Base-by-base conservation (phyloP, 2,113 vertebrate species). In the Phylloscopus trochiloides region DNA sequence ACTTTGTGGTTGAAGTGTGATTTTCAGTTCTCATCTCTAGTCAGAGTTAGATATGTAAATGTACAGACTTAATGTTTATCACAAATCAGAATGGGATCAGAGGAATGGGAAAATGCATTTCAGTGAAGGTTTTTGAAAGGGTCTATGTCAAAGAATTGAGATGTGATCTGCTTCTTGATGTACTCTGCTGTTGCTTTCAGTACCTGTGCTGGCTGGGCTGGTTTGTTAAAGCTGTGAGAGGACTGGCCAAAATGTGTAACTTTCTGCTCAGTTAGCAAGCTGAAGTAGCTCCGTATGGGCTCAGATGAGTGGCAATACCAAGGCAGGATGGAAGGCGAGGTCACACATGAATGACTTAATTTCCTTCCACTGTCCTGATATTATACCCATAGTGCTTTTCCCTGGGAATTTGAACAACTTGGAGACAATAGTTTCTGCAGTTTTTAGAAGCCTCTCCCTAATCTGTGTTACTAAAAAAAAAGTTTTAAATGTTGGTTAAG, bases 241-340 rank as follows among this genome's bases (percentile, higher is more conserved):
- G 25, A 14, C 19, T 68, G 73, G 43, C 50, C 17, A 42, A 77
- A 94, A 29, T 28, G 16, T 84, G 0, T 73, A 15, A 70, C 81
- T 78, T 90, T 63, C 70, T 91, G 81, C 55, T 78, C 57, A 20
- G 47, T 78, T 91, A 87, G 59, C 43, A 63, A 66, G 29, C 43
- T 89, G 42, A 34, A 63, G 32, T 62, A 86, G 55, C 61, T 81
- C 34, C 9, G 32, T 78, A 3, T 67, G 36, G 36, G 42, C 45
- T 93, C 25, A 85, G 24, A n/a, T 71, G 61, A 57, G 28, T 47
- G 42, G 36, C 26, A 59, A 0, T 63, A 61, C 32, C 19, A 42
- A 73, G 79, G 36, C 45, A 58, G 58, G 87, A 75, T 31, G 32
- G 80, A 59, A 89, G 29, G 38, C 74, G 68, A 87, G 65, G 66